A percentile compares a stretch with the other conserved stretches of the same genome.
Evolutionary conservation across 2,113 vertebrate genomes (phyloP).

Genomic region (Lonchura striata): DNA sequence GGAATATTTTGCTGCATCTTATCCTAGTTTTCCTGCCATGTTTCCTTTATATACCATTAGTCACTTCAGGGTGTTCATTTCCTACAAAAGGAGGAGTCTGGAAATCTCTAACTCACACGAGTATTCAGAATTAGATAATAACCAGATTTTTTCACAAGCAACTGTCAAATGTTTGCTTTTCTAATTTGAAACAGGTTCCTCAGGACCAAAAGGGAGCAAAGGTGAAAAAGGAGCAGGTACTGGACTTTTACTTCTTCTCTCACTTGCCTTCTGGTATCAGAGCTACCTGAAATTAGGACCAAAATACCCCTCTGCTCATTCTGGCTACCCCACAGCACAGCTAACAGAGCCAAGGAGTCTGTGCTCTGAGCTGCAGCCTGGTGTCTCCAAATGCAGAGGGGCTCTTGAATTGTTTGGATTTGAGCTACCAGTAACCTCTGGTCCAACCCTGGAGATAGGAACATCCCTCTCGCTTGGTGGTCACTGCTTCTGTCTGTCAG

Average conservation of each 20-base stretch:
- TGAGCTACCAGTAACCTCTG: not conserved
- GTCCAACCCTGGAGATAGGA: not conserved
- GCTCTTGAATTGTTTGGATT: not conserved
- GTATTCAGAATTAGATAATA: not conserved
- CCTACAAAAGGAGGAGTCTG: not conserved
- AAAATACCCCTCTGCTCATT: accelerated
- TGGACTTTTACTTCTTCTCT: not conserved
- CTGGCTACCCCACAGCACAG: not conserved
- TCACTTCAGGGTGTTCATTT: not conserved
- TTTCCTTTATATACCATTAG: not conserved
- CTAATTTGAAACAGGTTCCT: constrained; percentile 21
- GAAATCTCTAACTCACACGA: not conserved
- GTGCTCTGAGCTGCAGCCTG: not conserved
- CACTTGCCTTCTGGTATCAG: not conserved
- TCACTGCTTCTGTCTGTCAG: not conserved
- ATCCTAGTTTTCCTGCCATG: not conserved
- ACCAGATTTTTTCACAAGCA: not conserved
- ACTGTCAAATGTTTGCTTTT: not conserved
- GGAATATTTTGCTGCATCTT: not conserved
- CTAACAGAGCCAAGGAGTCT: not conserved
- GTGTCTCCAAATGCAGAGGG: not conserved
- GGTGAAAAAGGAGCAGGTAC: constrained; percentile 65
- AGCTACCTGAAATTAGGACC: not conserved
- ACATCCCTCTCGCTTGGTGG: accelerated
- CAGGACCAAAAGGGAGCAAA: constrained; percentile 37